Evolutionary conservation across 1,140 invertebrate species (phyloP).

Genomic region (Achatina immaculata): DNA sequence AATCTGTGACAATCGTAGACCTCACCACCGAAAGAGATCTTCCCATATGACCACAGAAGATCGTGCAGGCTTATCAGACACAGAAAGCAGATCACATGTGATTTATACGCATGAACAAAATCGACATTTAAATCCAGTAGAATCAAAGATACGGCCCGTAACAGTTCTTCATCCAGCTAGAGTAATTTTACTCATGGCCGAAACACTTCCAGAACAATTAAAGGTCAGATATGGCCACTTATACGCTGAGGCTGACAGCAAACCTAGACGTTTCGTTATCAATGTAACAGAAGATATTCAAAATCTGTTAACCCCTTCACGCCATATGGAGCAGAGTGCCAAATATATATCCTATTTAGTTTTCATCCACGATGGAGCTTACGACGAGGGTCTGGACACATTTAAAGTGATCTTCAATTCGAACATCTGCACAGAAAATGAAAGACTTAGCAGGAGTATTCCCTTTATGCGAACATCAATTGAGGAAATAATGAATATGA

Average conservation of each 20-base stretch:
- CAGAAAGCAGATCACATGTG: not conserved
- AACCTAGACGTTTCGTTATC: conserved; percentile 47
- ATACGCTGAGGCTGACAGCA: conserved; percentile 41
- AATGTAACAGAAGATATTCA: conserved; percentile 43
- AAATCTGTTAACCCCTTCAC: not conserved
- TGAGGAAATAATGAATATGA: not conserved
- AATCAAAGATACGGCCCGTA: too few relatives aligned
- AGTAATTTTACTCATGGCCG: not conserved
- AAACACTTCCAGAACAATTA: conserved; percentile 3
- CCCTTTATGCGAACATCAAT: not conserved
- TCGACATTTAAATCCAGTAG: too few relatives aligned
- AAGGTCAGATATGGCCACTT: conserved; percentile 30
- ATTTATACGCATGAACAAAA: not conserved
- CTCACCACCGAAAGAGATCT: not conserved
- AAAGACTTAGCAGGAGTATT: not conserved
- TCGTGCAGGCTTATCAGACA: not conserved
- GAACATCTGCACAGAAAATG: not conserved
- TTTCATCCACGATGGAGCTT: conserved; percentile 8
- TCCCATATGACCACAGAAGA: not conserved
- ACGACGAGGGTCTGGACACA: not conserved
- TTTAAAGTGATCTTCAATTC: conserved; percentile 20
- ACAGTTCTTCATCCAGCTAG: not conserved
- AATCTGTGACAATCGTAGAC: not conserved
- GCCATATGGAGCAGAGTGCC: not conserved
- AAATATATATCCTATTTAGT: not conserved